Evolutionary conservation across 2,113 vertebrate genomes (phyloP).

Genomic region (Meriones unguiculatus): DNA sequence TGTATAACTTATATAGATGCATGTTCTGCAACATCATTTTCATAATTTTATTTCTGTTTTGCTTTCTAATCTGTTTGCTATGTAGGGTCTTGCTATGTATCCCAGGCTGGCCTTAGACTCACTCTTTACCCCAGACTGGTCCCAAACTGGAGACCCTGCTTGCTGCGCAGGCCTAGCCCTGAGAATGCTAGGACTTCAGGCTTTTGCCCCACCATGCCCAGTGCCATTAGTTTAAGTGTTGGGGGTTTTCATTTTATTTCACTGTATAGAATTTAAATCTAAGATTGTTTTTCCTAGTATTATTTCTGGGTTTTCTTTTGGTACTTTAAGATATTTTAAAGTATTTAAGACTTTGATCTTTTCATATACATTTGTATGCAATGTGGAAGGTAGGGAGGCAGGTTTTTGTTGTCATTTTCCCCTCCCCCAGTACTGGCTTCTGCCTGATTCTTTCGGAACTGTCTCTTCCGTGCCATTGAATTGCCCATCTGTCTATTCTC

Average conservation of each 20-base stretch:
- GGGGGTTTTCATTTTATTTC: neutral
- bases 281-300: neutral
- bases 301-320: too few species aligned
- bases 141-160: neutral
- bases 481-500: neutral
- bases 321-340: neutral
- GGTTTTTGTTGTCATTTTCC: neutral
- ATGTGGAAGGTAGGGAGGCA: neutral
- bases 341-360: neutral
- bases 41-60: neutral
- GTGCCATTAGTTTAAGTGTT: neutral
- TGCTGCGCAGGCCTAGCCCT: neutral
- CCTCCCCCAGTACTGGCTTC: neutral
- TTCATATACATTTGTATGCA: neutral
- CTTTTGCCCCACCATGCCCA: neutral
- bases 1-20: neutral
- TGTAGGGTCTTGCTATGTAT: neutral
- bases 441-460: slow-evolving; percentile 8
- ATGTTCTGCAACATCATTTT: neutral
- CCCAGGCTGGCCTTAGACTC: neutral
- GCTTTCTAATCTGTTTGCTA: neutral
- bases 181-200: neutral
- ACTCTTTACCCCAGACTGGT: neutral
- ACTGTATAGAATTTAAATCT: neutral
- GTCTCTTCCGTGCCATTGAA: slow-evolving; percentile 34